Base-by-base conservation (phyloP, 1,140 invertebrate species). In the Bombus picipes region DNA sequence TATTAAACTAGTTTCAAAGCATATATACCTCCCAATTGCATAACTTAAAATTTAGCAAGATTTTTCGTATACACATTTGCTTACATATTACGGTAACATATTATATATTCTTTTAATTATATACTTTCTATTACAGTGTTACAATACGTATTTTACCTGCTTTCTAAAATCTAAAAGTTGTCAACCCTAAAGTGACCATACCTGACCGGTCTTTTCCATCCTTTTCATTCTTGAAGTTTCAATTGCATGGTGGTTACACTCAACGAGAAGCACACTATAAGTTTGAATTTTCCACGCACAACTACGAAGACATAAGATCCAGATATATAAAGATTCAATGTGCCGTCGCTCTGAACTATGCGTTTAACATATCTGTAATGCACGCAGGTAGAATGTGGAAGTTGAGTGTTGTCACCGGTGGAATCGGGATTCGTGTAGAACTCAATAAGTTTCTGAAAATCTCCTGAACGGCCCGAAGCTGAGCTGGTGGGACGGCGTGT, bases 351-450 rank as follows among this genome's bases (percentile, higher is more conserved):
- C 70, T n/a, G 43, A 81, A 81, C 12, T 4, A 13, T 47, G 15
- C 59, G 77, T 41, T 62, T 74, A 53, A 71, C 34, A 65, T 28
- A 68, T 74, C 13, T 81, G 43, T 68, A 81, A 74, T 81, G 57
- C 34, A 85, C 18, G 25, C 34, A 18, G 4, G 10, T 32, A 73
- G 15, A 25, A 32, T n/a, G 34, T 25, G 6, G 43, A 85, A 73
- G 25, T 73, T 37, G 68, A 72, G 37, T 3, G n/a, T 57, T 8
- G 13, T 22, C 32, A 34, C 22, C 65, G 77, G 68, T 85, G 43
- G 78, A 81, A 34, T 57, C 75, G n/a, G 15, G 39, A 71, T 71
- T 28, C 25, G 1, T 53, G 10, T 41, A 74, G 10, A 74, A 18
- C 32, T 62, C 37, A 32, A 59, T n/a, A 6, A 39, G 39, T 37